phyloP scores from a whole-genome alignment of 2,113 vertebrate species.

The Hoplias malabaricus region DNA sequence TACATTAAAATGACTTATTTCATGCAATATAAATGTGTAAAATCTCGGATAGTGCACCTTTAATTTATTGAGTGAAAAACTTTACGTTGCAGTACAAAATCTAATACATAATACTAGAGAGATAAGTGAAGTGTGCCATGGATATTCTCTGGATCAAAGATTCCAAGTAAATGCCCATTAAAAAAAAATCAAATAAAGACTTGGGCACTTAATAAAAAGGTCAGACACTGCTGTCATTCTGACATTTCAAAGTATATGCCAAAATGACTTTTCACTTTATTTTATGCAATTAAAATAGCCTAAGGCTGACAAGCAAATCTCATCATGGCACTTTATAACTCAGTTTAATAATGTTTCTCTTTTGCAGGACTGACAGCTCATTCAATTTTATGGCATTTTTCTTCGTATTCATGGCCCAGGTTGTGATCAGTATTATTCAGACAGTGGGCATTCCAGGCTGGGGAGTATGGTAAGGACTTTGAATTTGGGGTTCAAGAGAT shows the following conservation, averaged over 20 bases:
- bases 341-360: neutral
- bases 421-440: slow-evolving; percentile 97
- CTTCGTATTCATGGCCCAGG: slow-evolving; percentile 97
- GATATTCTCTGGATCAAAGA: no score
- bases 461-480: slow-evolving; percentile 93
- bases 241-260: neutral
- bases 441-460: slow-evolving; percentile 94
- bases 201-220: neutral
- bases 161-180: neutral
- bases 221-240: neutral
- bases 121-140: no score
- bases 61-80: no score
- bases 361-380: slow-evolving; percentile 92
- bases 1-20: no score
- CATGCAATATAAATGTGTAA: no score
- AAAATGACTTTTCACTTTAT: neutral
- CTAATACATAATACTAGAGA: no score
- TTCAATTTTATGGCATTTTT: slow-evolving; percentile 99
- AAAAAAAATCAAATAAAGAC: neutral
- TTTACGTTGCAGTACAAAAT: no score
- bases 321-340: neutral
- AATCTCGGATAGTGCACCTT: no score
- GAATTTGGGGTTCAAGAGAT: neutral
- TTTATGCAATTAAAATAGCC: neutral
- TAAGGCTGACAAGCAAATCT: neutral